phyloP scores from a whole-genome alignment of 2,113 vertebrate genomes.

The Atherinomorus stipes region DNA sequence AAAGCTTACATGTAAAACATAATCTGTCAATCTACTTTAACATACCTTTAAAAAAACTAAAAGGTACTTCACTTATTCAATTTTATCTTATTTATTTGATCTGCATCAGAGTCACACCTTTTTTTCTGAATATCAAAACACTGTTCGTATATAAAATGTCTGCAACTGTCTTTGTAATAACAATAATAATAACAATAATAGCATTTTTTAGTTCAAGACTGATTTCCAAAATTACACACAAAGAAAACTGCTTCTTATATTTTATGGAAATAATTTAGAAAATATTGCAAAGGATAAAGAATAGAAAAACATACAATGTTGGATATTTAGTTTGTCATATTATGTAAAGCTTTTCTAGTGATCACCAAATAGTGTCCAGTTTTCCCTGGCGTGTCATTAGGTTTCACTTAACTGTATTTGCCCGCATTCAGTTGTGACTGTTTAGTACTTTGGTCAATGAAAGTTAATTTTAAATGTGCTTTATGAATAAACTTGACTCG shows the following conservation, averaged over 20 bases:
- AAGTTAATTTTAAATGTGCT: too few relatives aligned
- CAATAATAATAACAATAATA: too few relatives aligned
- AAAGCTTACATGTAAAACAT: too few relatives aligned
- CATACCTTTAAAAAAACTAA: too few relatives aligned
- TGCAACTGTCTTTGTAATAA: conserved; percentile 21
- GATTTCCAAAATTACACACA: neutral
- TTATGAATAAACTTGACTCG: too few relatives aligned
- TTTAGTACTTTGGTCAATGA: too few relatives aligned
- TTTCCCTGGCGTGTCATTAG: conserved; percentile 36
- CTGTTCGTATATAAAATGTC: conserved; percentile 24
- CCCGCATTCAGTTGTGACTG: too few relatives aligned
- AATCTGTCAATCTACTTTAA: too few relatives aligned
- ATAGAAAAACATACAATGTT: neutral
- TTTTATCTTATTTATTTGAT: neutral
- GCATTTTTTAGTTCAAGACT: neutral
- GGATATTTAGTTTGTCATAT: neutral
- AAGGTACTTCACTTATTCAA: too few relatives aligned
- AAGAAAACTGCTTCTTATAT: neutral
- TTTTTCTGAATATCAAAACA: conserved; percentile 18
- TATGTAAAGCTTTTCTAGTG: neutral
- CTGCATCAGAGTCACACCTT: neutral
- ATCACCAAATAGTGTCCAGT: conserved; percentile 23
- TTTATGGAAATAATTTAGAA: neutral
- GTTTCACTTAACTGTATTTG: too few relatives aligned
- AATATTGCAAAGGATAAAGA: neutral